These are phyloP conservation scores for Cheilosia grossa DNA, from an alignment of 2,888 invertebrate species.

Conservation along the genomic window DNA sequence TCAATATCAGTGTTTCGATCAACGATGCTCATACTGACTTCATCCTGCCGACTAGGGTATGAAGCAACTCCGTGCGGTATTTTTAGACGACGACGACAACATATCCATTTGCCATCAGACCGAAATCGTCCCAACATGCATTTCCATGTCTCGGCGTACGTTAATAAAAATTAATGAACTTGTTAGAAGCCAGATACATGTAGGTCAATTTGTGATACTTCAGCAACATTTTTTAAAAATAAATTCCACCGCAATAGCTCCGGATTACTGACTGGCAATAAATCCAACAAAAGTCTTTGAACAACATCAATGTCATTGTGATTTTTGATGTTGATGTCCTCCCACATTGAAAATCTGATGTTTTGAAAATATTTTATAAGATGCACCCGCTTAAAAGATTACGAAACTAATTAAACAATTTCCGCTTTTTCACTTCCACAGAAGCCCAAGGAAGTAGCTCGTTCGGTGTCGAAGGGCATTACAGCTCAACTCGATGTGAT, in stretches of 20 bases:
- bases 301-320: neutral
- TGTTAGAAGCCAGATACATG: constrained; percentile 49
- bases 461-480: constrained; percentile 80
- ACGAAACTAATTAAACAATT: constrained; percentile 1
- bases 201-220: constrained; percentile 44
- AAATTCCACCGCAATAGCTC: neutral
- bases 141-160: constrained; percentile 10
- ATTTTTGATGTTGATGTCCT: constrained; percentile 1
- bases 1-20: constrained; percentile 16
- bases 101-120: constrained; percentile 11
- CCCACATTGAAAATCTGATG: constrained; percentile 21
- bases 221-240: constrained; percentile 31
- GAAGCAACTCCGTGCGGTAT: constrained; percentile 13
- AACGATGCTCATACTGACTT: constrained; percentile 7
- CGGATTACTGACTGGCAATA: constrained; percentile 30
- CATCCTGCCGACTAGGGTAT: neutral
- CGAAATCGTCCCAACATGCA: constrained; percentile 17
- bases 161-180: constrained; percentile 51
- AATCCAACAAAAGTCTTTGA: constrained; percentile 10
- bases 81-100: constrained; percentile 12
- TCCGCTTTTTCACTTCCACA: constrained; percentile 65
- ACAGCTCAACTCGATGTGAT: constrained; percentile 81
- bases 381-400: constrained; percentile 11
- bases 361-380: constrained; percentile 16
- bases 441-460: constrained; percentile 81